Evolutionary conservation across 2,113 vertebrate genomes (phyloP).

Genomic region (Sapajus apella): DNA sequence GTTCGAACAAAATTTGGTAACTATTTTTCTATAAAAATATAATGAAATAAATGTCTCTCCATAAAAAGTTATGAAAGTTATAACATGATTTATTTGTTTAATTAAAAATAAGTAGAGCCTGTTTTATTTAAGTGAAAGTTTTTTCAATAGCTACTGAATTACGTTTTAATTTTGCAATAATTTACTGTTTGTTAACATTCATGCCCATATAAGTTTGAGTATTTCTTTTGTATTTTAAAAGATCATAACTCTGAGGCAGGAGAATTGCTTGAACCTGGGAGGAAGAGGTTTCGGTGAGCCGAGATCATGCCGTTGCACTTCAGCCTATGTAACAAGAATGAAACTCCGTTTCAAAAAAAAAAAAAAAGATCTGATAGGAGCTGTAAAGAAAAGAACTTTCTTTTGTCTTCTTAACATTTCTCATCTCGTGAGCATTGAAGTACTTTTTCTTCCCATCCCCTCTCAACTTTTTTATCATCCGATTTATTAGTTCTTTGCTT

Average conservation of each 20-base stretch:
- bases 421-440: background rate
- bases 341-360: too few species aligned
- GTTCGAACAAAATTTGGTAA: background rate
- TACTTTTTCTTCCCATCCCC: background rate
- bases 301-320: too few species aligned
- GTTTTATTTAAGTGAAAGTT: background rate
- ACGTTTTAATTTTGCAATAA: slow-evolving; percentile 5
- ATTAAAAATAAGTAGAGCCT: background rate
- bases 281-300: too few species aligned
- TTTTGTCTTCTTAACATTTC: background rate
- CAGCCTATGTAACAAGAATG: too few species aligned
- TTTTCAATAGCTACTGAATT: background rate
- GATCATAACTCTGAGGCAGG: background rate
- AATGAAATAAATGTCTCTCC: background rate
- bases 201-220: background rate
- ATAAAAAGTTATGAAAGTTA: background rate
- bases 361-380: background rate
- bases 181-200: background rate
- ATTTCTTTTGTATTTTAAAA: background rate
- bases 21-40: background rate
- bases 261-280: too few species aligned
- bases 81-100: background rate
- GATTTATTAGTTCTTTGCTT: background rate
- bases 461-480: background rate
- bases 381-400: background rate